phyloP scores from a whole-genome alignment of 1,140 invertebrate genomes.

The Dysdera silvatica region DNA sequence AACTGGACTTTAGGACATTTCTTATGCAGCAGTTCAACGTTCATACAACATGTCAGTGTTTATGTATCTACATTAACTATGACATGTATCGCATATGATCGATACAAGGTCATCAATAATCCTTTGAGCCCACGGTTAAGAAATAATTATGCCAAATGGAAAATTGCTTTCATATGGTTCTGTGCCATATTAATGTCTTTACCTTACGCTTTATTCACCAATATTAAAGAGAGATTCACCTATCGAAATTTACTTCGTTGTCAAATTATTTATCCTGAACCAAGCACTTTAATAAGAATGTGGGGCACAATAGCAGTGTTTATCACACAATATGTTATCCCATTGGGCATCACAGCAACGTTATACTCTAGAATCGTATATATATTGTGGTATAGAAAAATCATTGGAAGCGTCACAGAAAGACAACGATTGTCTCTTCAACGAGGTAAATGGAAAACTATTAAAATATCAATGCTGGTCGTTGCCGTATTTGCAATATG shows the following conservation, averaged over 20 bases:
- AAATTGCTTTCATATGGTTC: conserved; percentile 47
- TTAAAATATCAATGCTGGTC: conserved; percentile 50
- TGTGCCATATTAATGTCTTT: conserved; percentile 45
- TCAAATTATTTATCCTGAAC: conserved; percentile 42
- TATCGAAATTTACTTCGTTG: conserved; percentile 41
- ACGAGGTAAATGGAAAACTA: conserved; percentile 40
- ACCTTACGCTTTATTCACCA: conserved; percentile 49
- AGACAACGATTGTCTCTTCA: conserved; percentile 35
- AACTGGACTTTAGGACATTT: conserved; percentile 48
- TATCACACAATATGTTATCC: conserved; percentile 50
- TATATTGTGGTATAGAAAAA: conserved; percentile 37
- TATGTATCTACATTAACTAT: conserved; percentile 53
- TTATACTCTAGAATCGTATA: conserved; percentile 44
- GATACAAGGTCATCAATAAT: conserved; percentile 49
- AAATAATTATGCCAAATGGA: conserved; percentile 18
- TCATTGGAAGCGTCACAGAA: conserved; percentile 39
- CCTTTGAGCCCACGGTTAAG: conserved; percentile 46
- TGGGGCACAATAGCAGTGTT: conserved; percentile 46
- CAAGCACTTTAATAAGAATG: conserved; percentile 38
- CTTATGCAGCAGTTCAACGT: conserved; percentile 48
- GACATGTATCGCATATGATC: conserved; percentile 50
- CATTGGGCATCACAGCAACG: conserved; percentile 45
- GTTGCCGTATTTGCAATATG: conserved; percentile 47
- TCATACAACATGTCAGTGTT: conserved; percentile 47
- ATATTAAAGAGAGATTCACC: conserved; percentile 33